Percentiles rank a stretch among this genome's conserved stretches.
phyloP scores from a whole-genome alignment of 2,113 vertebrate species.

The Dissostichus mawsoni region DNA sequence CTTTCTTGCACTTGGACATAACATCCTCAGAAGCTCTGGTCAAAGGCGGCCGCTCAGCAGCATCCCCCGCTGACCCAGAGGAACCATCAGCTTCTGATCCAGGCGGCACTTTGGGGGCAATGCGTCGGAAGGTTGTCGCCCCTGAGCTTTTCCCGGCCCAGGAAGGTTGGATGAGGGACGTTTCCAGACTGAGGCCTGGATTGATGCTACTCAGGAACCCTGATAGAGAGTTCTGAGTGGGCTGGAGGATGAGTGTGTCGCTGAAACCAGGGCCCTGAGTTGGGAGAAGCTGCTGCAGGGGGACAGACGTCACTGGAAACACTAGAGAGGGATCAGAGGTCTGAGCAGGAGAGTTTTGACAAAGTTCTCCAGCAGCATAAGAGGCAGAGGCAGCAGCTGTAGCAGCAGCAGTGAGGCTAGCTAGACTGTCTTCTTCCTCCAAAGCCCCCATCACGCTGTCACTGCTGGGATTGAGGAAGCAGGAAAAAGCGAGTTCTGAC shows the following conservation, averaged over 20 bases:
- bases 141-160: conserved; percentile 44
- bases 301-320: conserved; percentile 66
- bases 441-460: conserved; percentile 63
- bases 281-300: conserved; percentile 77
- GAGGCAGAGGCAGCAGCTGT: conserved; percentile 85
- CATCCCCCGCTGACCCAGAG: conserved; percentile 64
- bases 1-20: conserved; percentile 97
- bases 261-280: conserved; percentile 86
- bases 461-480: conserved; percentile 73
- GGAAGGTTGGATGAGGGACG: conserved; percentile 81
- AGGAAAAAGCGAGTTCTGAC: conserved; percentile 76
- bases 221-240: conserved; percentile 83
- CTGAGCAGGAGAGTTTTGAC: conserved; percentile 76
- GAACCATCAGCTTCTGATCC: conserved; percentile 74
- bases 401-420: conserved; percentile 70
- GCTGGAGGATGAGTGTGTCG: conserved; percentile 91
- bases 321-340: conserved; percentile 79
- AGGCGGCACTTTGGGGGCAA: conserved; percentile 90
- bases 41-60: conserved; percentile 80
- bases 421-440: conserved; percentile 68
- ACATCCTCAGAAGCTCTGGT: conserved; percentile 94
- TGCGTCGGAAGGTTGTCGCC: conserved; percentile 90
- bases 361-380: conserved; percentile 78
- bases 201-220: conserved; percentile 74
- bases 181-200: conserved; percentile 86